These are phyloP conservation scores for Trachymyrmex cornetzi DNA, from an alignment of 1,140 invertebrate species.

Conservation along the genomic window DNA sequence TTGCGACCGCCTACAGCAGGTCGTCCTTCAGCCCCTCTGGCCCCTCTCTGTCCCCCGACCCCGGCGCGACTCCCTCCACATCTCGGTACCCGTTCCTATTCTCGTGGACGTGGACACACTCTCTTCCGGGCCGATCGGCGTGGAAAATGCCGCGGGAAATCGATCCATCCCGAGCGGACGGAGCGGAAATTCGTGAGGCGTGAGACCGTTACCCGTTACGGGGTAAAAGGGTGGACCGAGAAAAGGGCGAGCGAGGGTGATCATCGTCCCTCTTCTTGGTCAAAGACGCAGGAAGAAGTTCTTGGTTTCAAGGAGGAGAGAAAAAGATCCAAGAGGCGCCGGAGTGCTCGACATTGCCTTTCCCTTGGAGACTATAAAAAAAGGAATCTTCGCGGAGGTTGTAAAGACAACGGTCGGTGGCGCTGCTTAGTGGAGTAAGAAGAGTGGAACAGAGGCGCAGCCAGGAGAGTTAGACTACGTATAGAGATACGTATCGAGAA, in stretches of 20 bases:
- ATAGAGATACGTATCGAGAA: not conserved
- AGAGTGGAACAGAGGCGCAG: not conserved
- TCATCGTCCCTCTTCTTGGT: conserved; percentile 71
- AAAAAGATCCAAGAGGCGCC: conserved; percentile 53
- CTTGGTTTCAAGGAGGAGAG: conserved; percentile 70
- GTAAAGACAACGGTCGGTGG: conserved; percentile 25
- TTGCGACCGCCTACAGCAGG: conserved; percentile 82
- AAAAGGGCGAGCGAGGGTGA: conserved; percentile 70
- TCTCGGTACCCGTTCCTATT: conserved; percentile 49
- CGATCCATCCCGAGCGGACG: conserved; percentile 74
- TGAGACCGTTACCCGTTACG: conserved; percentile 60
- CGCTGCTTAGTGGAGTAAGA: not conserved
- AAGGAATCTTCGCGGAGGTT: conserved; percentile 44
- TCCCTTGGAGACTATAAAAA: conserved; percentile 46
- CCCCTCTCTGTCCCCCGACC: conserved; percentile 29
- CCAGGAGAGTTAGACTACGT: not conserved
- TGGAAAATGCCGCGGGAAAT: conserved; percentile 83
- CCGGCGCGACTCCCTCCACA: conserved; percentile 44
- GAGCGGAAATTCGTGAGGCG: conserved; percentile 79
- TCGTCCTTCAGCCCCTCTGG: conserved; percentile 72
- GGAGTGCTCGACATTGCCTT: conserved; percentile 24
- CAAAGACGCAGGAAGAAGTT: conserved; percentile 74
- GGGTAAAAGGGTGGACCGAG: conserved; percentile 75
- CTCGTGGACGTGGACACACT: conserved; percentile 55
- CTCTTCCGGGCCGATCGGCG: conserved; percentile 83